Percentiles rank a stretch among this genome's conserved stretches.
phyloP scores from a whole-genome alignment of 2,888 invertebrate species.

The Drosophila nigricruria region DNA sequence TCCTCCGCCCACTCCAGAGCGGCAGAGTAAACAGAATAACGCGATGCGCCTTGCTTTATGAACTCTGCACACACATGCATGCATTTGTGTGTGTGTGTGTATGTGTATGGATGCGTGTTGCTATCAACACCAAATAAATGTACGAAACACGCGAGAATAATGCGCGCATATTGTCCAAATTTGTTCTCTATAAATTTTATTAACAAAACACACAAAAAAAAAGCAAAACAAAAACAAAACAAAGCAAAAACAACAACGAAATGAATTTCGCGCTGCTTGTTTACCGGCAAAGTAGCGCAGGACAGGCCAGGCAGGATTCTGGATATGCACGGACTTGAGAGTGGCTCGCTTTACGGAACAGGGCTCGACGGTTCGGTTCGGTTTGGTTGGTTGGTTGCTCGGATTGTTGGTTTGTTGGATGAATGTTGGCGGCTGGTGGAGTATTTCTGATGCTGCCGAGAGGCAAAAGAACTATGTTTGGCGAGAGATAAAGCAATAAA shows the following conservation, averaged over 20 bases:
- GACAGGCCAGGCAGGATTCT: constrained; percentile 29
- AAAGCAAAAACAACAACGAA: constrained; percentile 44
- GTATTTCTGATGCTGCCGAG: constrained; percentile 72
- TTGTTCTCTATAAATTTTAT: constrained; percentile 83
- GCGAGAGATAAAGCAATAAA: constrained; percentile 86
- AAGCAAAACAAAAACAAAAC: constrained; percentile 27
- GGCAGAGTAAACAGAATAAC: constrained; percentile 18
- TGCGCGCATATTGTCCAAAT: constrained; percentile 81
- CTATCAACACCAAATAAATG: constrained; percentile 56
- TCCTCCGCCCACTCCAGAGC: constrained; percentile 5
- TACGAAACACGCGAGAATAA: constrained; percentile 73
- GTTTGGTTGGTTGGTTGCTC: constrained; percentile 27
- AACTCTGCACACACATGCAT: constrained; percentile 32
- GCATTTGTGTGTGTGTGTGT: background rate
- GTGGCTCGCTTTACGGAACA: constrained; percentile 43
- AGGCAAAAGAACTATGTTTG: constrained; percentile 84
- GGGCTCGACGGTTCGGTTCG: constrained; percentile 31
- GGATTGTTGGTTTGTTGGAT: constrained; percentile 38
- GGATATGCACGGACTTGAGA: constrained; percentile 60
- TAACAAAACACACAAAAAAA: constrained; percentile 61
- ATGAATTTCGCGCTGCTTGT: constrained; percentile 67
- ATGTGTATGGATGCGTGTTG: constrained; percentile 30
- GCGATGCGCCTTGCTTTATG: constrained; percentile 42
- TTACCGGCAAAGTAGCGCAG: constrained; percentile 46
- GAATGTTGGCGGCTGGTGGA: constrained; percentile 49